A percentile compares a stretch with the other conserved stretches of the same genome.
Evolutionary conservation across 2,888 invertebrate genomes (phyloP).

Genomic region (Pheosia tremula): DNA sequence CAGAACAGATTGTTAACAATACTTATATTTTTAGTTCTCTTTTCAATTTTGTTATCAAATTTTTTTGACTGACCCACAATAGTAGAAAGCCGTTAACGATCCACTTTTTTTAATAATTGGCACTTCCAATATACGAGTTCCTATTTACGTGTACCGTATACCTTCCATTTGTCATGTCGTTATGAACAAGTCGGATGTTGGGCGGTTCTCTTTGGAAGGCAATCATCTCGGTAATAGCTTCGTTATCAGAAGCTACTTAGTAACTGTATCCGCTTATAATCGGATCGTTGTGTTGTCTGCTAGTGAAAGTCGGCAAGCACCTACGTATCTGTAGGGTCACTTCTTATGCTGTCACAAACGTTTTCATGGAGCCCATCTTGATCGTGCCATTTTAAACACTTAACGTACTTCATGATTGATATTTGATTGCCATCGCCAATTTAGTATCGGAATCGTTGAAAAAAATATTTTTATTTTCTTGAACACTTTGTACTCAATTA

Average conservation of each 20-base stretch:
- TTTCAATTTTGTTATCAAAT: too few species aligned
- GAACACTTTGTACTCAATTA: background rate
- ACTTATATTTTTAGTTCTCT: too few species aligned
- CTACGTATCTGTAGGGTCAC: slow-evolving; percentile 21
- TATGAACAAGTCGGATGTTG: slow-evolving; percentile 44
- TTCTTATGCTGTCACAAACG: slow-evolving; percentile 21
- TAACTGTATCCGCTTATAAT: slow-evolving; percentile 50
- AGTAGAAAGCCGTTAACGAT: too few species aligned
- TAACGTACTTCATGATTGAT: slow-evolving; percentile 26
- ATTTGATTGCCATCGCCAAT: slow-evolving; percentile 23
- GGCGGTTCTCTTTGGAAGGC: slow-evolving; percentile 55
- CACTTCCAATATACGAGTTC: too few species aligned
- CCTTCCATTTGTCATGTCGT: slow-evolving; percentile 41
- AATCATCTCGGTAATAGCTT: slow-evolving; percentile 72
- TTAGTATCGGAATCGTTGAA: background rate
- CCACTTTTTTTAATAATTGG: too few species aligned
- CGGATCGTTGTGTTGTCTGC: slow-evolving; percentile 35
- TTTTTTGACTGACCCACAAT: too few species aligned
- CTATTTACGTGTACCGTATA: slow-evolving; percentile 22
- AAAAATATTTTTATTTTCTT: background rate
- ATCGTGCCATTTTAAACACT: slow-evolving; percentile 25
- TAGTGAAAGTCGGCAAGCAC: slow-evolving; percentile 30
- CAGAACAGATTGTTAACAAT: too few species aligned
- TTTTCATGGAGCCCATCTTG: slow-evolving; percentile 12
- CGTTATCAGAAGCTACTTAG: slow-evolving; percentile 68